Evolutionary conservation across 1,140 invertebrate species (phyloP).

Genomic region (Pararge aegeria): DNA sequence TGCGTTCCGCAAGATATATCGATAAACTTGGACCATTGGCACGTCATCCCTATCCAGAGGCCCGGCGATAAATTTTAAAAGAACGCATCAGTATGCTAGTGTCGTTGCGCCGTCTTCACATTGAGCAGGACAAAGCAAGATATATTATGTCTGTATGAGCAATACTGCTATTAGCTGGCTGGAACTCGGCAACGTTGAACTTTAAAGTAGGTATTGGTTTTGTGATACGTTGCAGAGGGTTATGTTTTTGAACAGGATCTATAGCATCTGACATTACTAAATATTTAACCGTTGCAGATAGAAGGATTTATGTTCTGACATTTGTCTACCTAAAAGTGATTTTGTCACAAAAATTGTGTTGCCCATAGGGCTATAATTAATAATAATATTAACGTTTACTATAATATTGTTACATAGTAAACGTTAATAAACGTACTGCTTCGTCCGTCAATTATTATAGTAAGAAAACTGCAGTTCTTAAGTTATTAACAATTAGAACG

Average conservation of each 20-base stretch:
- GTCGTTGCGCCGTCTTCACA: slow-evolving; percentile 46
- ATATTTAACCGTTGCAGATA: too few species aligned
- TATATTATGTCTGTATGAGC: slow-evolving; percentile 60
- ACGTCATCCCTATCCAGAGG: slow-evolving; percentile 21
- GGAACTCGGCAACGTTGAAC: slow-evolving; percentile 13
- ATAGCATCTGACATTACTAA: too few species aligned
- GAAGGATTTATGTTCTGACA: too few species aligned
- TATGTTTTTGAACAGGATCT: not conserved
- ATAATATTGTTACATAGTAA: too few species aligned
- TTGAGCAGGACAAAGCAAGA: slow-evolving; percentile 65
- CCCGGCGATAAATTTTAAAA: slow-evolving; percentile 68
- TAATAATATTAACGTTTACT: too few species aligned
- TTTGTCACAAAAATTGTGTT: too few species aligned
- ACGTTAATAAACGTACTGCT: too few species aligned
- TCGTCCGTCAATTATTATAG: too few species aligned
- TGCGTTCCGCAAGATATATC: slow-evolving; percentile 9
- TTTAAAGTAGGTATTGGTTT: not conserved
- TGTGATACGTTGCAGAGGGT: not conserved
- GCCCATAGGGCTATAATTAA: too few species aligned
- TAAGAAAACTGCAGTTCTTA: too few species aligned
- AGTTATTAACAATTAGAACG: too few species aligned
- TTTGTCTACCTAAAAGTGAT: too few species aligned
- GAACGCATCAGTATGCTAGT: slow-evolving; percentile 65
- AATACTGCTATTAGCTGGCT: slow-evolving; percentile 32
- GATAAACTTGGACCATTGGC: slow-evolving; percentile 20